Percentiles rank a stretch among this genome's conserved stretches.
These are phyloP conservation scores for Sepiola atlantica DNA, from an alignment of 2,888 invertebrate genomes.

Conservation along the genomic window DNA sequence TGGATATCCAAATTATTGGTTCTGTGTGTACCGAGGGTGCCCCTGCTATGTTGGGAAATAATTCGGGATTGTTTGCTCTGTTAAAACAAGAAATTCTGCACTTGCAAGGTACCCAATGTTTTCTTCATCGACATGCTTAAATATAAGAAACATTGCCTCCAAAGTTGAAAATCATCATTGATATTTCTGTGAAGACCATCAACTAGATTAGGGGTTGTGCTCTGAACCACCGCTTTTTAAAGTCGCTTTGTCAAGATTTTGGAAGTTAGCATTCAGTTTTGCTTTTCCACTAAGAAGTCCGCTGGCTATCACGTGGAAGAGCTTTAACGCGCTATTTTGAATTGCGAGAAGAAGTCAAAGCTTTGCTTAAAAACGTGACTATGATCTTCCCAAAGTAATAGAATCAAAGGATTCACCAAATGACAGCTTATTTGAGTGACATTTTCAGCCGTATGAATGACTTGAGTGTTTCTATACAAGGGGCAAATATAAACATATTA, in stretches of 20 bases:
- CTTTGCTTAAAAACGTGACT: neutral
- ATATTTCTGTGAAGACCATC: conserved; percentile 3
- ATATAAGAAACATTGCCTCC: neutral
- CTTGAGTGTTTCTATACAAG: too few relatives aligned
- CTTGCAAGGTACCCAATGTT: too few relatives aligned
- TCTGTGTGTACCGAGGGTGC: too few relatives aligned
- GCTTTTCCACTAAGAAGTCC: conserved; percentile 3
- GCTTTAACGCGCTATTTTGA: neutral
- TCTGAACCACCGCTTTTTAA: neutral
- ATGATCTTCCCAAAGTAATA: neutral
- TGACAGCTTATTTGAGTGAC: neutral
- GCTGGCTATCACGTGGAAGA: too few relatives aligned
- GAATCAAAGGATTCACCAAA: neutral
- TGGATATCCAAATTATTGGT: too few relatives aligned
- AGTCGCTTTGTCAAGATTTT: conserved; percentile 15
- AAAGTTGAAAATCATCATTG: neutral
- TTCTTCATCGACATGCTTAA: neutral
- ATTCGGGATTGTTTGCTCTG: too few relatives aligned
- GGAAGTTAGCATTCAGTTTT: conserved; percentile 2
- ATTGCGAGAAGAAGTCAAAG: conserved; percentile 17
- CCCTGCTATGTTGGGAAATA: too few relatives aligned
- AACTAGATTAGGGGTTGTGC: too few relatives aligned
- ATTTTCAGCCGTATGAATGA: too few relatives aligned
- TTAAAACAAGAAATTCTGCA: too few relatives aligned
- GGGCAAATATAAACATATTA: too few relatives aligned